Evolutionary conservation across 2,797 vertebrate species (phyloP).

Genomic region (Esox lucius): DNA sequence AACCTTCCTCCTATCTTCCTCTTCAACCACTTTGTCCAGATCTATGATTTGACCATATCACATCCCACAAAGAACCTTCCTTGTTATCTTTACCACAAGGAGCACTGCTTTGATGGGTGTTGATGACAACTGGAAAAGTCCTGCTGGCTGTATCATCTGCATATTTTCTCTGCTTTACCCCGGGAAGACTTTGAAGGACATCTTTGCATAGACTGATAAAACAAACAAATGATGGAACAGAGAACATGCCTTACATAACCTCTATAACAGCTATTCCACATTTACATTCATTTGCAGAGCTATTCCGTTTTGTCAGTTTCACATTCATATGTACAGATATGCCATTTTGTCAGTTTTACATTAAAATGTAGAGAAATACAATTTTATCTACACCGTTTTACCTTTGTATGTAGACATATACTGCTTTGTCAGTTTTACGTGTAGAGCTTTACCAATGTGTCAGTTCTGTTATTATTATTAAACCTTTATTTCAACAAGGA

Average conservation of each 20-base stretch:
- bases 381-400: no score
- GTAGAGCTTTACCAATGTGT: no score
- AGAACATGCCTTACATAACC: neutral
- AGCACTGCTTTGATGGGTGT: conserved; percentile 40
- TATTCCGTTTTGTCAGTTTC: conserved; percentile 30
- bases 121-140: conserved; percentile 49
- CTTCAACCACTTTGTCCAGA: conserved; percentile 34
- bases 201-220: conserved; percentile 38
- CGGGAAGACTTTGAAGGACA: conserved; percentile 51
- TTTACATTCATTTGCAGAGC: neutral
- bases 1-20: conserved; percentile 28
- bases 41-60: conserved; percentile 30
- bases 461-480: no score
- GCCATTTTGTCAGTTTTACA: neutral
- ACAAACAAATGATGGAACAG: conserved; percentile 27
- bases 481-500: no score
- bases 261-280: conserved; percentile 7
- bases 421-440: no score
- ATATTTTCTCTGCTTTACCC: conserved; percentile 45
- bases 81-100: conserved; percentile 49
- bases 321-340: neutral
- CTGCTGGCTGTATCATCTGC: conserved; percentile 47
- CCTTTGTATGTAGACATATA: no score
- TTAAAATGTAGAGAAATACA: no score
- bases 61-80: conserved; percentile 46